phyloP scores from a whole-genome alignment of 1,140 invertebrate species.

The Onthophagus taurus region DNA sequence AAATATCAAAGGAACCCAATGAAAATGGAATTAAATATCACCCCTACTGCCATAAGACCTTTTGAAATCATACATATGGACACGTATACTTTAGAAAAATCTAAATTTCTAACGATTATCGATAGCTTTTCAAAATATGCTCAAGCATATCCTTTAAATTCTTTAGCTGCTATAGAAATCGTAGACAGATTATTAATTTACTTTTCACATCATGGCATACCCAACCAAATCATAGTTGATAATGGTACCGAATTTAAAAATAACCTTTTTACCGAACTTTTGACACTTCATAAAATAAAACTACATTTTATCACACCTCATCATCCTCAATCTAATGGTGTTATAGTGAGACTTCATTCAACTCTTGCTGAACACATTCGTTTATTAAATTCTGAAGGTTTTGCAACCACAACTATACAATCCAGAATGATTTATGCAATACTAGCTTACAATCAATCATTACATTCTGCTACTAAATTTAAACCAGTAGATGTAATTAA shows the following conservation, averaged over 20 bases:
- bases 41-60: conserved; percentile 22
- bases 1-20: conserved; percentile 32
- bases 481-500: too few relatives aligned
- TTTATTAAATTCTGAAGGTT: background rate
- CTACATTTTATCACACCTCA: conserved; percentile 6
- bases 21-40: conserved; percentile 23
- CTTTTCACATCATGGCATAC: background rate
- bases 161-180: background rate
- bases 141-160: conserved; percentile 2
- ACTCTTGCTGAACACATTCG: conserved; percentile 1
- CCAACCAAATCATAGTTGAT: background rate
- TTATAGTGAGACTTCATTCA: conserved; percentile 8
- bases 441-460: conserved; percentile 6
- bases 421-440: conserved; percentile 1
- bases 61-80: conserved; percentile 30
- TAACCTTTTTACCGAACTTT: conserved; percentile 1
- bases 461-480: conserved; percentile 2
- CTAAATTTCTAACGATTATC: conserved; percentile 9
- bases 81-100: conserved; percentile 21
- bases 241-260: conserved; percentile 10
- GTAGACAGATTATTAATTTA: background rate
- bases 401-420: background rate
- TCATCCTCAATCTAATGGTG: conserved; percentile 7
- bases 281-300: conserved; percentile 6
- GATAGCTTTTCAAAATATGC: conserved; percentile 12